phyloP scores from a whole-genome alignment of 2,888 invertebrate species.

The Protonemura montana region DNA sequence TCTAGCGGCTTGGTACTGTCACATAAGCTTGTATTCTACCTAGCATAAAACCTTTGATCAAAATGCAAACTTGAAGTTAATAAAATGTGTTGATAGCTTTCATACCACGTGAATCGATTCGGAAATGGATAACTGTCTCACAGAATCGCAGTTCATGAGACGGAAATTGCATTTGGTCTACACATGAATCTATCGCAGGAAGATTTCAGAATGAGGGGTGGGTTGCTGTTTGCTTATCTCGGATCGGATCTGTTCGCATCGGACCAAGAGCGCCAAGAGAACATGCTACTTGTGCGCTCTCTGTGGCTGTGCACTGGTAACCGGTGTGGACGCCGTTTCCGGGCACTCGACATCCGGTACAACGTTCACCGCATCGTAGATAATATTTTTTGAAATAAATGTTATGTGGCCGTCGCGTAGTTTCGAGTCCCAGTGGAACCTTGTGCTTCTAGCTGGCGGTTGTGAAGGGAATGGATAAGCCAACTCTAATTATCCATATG shows the following conservation, averaged over 20 bases:
- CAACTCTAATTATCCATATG: background rate
- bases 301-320: too few species aligned
- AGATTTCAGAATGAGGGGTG: background rate
- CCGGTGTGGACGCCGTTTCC: background rate
- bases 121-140: background rate
- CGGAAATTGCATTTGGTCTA: background rate
- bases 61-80: too few species aligned
- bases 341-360: background rate
- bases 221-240: background rate
- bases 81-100: too few species aligned
- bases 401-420: background rate
- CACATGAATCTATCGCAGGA: background rate
- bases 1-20: too few species aligned
- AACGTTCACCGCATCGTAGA: too few species aligned
- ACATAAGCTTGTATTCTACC: too few species aligned
- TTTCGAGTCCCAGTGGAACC: background rate
- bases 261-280: background rate
- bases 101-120: too few species aligned
- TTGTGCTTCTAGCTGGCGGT: background rate
- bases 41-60: too few species aligned
- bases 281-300: too few species aligned
- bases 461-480: background rate
- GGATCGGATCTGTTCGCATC: background rate
- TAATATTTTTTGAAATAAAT: background rate
- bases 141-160: background rate